phyloP scores from a whole-genome alignment of 2,797 vertebrate genomes.

The Dicrostonyx torquatus region DNA sequence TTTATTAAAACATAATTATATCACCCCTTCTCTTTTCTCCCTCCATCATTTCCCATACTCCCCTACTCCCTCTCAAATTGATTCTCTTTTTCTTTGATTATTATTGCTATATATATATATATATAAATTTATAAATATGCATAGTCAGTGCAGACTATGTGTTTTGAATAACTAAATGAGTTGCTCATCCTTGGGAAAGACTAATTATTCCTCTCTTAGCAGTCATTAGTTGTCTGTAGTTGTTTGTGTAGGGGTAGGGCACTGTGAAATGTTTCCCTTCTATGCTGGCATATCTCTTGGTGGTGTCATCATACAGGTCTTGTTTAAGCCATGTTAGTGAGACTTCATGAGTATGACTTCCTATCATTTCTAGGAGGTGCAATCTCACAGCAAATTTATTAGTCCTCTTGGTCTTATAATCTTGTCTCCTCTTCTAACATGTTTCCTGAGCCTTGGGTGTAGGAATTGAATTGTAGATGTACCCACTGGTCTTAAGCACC shows the following conservation, averaged over 20 bases:
- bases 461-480: not conserved
- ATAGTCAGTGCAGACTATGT: not conserved
- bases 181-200: not conserved
- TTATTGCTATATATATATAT: not conserved
- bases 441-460: not conserved
- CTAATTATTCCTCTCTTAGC: not conserved
- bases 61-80: not conserved
- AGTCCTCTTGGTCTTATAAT: not conserved
- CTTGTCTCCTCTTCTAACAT: not conserved
- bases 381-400: not conserved
- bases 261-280: not conserved
- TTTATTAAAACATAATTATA: not conserved
- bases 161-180: not conserved
- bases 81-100: not conserved
- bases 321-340: not conserved
- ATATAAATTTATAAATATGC: not conserved
- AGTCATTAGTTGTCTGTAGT: not conserved
- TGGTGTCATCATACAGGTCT: not conserved
- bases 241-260: not conserved
- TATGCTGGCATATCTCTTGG: not conserved
- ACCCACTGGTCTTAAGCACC: no score
- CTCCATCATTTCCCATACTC: not conserved
- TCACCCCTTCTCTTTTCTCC: not conserved
- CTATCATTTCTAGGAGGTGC: not conserved
- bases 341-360: not conserved